A percentile compares a stretch with the other conserved stretches of the same genome.
Evolutionary conservation across 2,888 invertebrate species (phyloP).

Genomic region (Cinara cedri): DNA sequence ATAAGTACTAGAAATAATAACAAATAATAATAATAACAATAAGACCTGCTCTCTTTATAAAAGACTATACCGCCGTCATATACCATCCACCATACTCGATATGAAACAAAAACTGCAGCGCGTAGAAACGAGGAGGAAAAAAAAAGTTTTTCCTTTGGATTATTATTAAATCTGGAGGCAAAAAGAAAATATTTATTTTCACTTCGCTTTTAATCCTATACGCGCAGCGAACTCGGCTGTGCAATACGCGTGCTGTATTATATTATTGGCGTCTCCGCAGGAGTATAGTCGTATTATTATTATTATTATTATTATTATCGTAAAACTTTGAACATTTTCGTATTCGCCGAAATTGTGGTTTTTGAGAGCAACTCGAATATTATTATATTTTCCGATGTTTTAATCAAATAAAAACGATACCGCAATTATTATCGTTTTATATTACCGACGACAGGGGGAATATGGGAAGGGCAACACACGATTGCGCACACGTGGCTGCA

Average conservation of each 20-base stretch:
- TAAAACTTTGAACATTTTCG: slow-evolving; percentile 54
- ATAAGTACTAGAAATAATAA: slow-evolving; percentile 56
- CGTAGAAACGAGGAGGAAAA: slow-evolving; percentile 1
- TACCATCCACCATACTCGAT: not conserved
- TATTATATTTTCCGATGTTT: slow-evolving; percentile 32
- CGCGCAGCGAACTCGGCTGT: not conserved
- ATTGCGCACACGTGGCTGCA: slow-evolving; percentile 48
- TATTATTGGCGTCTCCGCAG: slow-evolving; percentile 40
- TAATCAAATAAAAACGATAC: slow-evolving; percentile 55
- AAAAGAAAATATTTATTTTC: slow-evolving; percentile 57
- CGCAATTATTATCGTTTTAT: slow-evolving; percentile 12
- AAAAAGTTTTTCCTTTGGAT: slow-evolving; percentile 55
- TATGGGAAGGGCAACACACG: not conserved
- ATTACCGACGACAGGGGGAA: not conserved
- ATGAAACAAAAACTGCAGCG: slow-evolving; percentile 39
- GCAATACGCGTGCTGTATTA: slow-evolving; percentile 26
- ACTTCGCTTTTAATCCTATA: slow-evolving; percentile 55
- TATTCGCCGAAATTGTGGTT: slow-evolving; percentile 35
- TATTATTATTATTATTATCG: slow-evolving; percentile 44
- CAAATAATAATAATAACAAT: slow-evolving; percentile 44
- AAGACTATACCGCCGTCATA: not conserved
- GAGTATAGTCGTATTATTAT: slow-evolving; percentile 5
- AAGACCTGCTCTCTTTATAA: slow-evolving; percentile 52
- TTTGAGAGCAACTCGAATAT: slow-evolving; percentile 32
- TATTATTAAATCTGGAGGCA: slow-evolving; percentile 55